These are phyloP conservation scores for Macrosteles quadrilineatus DNA, from an alignment of 1,140 invertebrate genomes.

Conservation along the genomic window DNA sequence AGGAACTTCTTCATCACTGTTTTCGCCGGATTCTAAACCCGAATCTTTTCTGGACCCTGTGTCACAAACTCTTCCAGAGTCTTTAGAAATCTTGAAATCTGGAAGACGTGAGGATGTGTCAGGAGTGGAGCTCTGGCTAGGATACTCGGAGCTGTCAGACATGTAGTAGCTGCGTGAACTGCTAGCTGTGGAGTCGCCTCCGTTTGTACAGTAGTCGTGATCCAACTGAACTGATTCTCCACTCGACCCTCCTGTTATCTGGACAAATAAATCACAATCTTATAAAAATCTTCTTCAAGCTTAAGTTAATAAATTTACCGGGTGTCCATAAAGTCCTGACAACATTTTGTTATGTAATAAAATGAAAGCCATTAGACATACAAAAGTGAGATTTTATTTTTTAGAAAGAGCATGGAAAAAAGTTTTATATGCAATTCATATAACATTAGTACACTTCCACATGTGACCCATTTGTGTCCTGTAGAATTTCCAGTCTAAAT, in stretches of 20 bases:
- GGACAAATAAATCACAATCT: too few relatives aligned
- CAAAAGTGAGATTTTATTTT: too few relatives aligned
- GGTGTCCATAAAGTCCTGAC: too few relatives aligned
- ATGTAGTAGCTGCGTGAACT: conserved; percentile 33
- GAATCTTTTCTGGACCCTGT: conserved; percentile 51
- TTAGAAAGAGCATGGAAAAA: too few relatives aligned
- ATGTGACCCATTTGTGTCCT: too few relatives aligned
- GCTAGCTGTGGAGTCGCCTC: background rate
- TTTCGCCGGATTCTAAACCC: conserved; percentile 51
- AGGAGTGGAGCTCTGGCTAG: conserved; percentile 3
- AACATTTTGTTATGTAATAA: too few relatives aligned
- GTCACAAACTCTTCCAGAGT: conserved; percentile 35
- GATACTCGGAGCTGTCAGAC: conserved; percentile 37
- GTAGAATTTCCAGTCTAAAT: too few relatives aligned
- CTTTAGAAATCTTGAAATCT: conserved; percentile 32
- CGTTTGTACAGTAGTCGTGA: conserved; percentile 56
- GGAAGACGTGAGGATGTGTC: conserved; percentile 32
- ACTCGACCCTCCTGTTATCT: conserved; percentile 21
- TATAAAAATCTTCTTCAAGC: background rate
- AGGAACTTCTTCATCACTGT: conserved; percentile 47
- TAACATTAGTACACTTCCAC: too few relatives aligned
- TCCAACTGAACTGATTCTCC: conserved; percentile 51
- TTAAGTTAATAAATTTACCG: background rate
- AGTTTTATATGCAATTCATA: too few relatives aligned
- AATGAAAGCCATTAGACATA: too few relatives aligned